Evolutionary conservation across 2,888 invertebrate genomes (phyloP).

Genomic region (Agrilus mali): DNA sequence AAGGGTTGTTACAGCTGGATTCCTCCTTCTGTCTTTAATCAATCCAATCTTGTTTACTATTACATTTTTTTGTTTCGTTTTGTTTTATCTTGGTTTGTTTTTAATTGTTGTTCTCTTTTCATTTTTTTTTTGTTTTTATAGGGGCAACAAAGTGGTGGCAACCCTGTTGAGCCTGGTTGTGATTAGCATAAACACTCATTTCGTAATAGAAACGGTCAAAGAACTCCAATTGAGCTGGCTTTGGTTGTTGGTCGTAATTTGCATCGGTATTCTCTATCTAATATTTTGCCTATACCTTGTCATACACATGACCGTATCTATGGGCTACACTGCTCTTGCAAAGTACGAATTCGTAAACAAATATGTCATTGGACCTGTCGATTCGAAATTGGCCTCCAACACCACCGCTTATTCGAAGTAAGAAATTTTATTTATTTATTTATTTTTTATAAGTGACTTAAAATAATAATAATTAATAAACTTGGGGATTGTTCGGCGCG

Average conservation of each 20-base stretch:
- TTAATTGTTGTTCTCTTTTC: no score
- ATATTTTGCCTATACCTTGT: slow-evolving; percentile 62
- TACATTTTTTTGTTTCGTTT: no score
- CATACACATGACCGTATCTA: slow-evolving; percentile 55
- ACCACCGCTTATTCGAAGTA: slow-evolving; percentile 49
- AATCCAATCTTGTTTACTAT: no score
- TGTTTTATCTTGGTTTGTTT: no score
- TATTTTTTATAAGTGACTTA: background rate
- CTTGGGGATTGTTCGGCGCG: no score
- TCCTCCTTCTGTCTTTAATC: no score
- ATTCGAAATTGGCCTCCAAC: slow-evolving; percentile 38
- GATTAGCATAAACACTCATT: slow-evolving; percentile 68
- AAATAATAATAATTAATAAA: no score
- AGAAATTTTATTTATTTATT: slow-evolving; percentile 9
- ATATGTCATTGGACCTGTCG: slow-evolving; percentile 41
- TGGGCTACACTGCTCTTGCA: slow-evolving; percentile 44
- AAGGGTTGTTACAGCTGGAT: no score
- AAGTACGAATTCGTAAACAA: slow-evolving; percentile 43
- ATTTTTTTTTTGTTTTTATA: no score
- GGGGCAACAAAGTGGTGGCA: slow-evolving; percentile 55
- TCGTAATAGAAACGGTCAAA: slow-evolving; percentile 51
- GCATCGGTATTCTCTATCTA: slow-evolving; percentile 55
- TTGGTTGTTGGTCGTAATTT: slow-evolving; percentile 35
- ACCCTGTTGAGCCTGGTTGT: slow-evolving; percentile 55
- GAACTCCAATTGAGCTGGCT: slow-evolving; percentile 33